Evolutionary conservation across 2,888 invertebrate species (phyloP), one percentile per base, ranked within the genome.

Genomic region (Agrochola litura): DNA sequence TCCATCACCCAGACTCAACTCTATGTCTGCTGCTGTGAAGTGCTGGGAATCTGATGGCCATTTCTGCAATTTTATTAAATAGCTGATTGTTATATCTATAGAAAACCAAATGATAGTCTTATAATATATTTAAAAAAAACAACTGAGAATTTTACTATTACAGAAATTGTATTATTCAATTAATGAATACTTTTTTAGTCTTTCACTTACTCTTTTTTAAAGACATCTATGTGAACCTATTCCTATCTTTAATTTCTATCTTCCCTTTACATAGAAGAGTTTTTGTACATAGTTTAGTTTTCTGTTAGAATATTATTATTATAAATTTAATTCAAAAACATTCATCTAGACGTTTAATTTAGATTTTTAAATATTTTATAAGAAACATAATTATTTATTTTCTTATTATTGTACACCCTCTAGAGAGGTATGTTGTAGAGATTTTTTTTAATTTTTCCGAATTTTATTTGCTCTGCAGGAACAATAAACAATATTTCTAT

Each of bases 41-140:
- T 93, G 91, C 25, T 91, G 90, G 19, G 91, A 73, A 49, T 94
- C 93, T 78, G 91, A 65, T n/a, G 92, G 86, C 94, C 94, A 94
- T 85, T 94, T 94, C 94, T 94, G 77, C 4, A 73, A 73, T 19
- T 6, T 16, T 19, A 30, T 43, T 63, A 54, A 43, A 12, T 16
- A 19, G 0, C 60, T 9, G n/a, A 37, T 37, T 37, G 14, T 37
- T 68, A 61, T 12, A 19, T 3, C 0, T 37, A 10, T 19, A n/a
- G 6, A n/a, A 58, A 68, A n/a, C n/a, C 16, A 68, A 30, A 37
- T 30, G 0, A 46, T 19, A 49, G 8, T 6, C 8, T 22, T 61
- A 37, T 41, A 1, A 10, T 30, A 52, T 19, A 10, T 56, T n/a
- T 9, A 12, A 12, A 3, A 41, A 22, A 41, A 37, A 25, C 6